phyloP scores from a whole-genome alignment of 1,140 invertebrate species.

The Cataglyphis hispanica region DNA sequence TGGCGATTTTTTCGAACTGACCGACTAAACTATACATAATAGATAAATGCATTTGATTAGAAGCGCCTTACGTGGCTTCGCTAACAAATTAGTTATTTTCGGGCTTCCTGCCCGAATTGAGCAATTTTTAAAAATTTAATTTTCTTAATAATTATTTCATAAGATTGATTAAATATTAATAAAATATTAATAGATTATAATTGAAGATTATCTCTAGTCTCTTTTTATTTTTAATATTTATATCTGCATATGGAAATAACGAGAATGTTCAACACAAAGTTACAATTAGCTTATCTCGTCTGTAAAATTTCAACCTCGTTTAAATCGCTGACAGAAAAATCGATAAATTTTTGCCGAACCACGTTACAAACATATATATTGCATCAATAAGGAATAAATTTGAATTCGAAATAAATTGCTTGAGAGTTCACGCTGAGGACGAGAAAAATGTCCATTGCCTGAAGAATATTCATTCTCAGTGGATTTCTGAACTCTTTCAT shows the following conservation, averaged over 20 bases:
- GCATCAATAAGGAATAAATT: slow-evolving; percentile 14
- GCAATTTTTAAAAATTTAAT: not conserved
- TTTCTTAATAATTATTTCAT: not conserved
- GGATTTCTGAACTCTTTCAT: slow-evolving; percentile 49
- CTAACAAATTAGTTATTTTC: slow-evolving; percentile 14
- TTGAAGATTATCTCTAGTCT: not conserved
- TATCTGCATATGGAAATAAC: not conserved
- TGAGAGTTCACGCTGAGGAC: not conserved
- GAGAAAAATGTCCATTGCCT: slow-evolving; percentile 52
- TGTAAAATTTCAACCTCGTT: not conserved
- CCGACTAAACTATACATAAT: slow-evolving; percentile 29
- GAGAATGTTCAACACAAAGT: not conserved
- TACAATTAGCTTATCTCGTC: not conserved
- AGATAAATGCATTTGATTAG: slow-evolving; percentile 22
- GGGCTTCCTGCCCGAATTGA: not conserved
- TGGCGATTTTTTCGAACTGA: slow-evolving; percentile 42
- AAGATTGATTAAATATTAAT: not conserved
- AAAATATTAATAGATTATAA: slow-evolving; percentile 15
- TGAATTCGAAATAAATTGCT: slow-evolving; percentile 27
- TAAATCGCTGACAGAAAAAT: slow-evolving; percentile 4
- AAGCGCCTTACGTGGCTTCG: slow-evolving; percentile 25
- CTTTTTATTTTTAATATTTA: not conserved
- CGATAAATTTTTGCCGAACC: slow-evolving; percentile 33
- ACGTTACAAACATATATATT: slow-evolving; percentile 20
- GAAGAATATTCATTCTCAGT: slow-evolving; percentile 58